A percentile compares a stretch with the other conserved stretches of the same genome.
Conservation (phyloP, 1,140 invertebrate genomes). For the Drosophila kikkawai region DNA sequence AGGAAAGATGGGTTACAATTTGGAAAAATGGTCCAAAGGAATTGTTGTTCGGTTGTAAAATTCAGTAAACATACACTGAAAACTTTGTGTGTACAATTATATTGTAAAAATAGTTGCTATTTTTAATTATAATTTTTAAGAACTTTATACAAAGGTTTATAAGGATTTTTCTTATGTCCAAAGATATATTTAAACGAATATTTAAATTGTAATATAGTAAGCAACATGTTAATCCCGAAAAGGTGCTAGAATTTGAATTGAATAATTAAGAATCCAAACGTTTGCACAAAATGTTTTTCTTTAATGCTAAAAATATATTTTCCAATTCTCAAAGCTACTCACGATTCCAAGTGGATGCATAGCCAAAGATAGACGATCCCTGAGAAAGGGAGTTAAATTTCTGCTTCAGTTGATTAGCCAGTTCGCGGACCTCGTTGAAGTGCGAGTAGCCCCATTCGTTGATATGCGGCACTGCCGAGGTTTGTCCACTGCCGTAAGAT, state of each 20-base stretch:
- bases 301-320: not conserved
- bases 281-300: not conserved
- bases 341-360: slow-evolving; percentile 60
- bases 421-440: slow-evolving; percentile 63
- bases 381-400: slow-evolving; percentile 70
- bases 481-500: slow-evolving; percentile 35
- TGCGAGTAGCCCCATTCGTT: slow-evolving; percentile 66
- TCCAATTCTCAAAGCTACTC: slow-evolving; percentile 20
- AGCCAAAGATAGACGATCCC: slow-evolving; percentile 38
- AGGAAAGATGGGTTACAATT: not conserved
- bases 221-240: no score
- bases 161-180: no score
- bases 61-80: no score
- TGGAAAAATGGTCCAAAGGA: not conserved
- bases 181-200: no score
- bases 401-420: slow-evolving; percentile 70
- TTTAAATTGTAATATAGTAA: no score
- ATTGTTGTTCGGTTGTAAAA: no score
- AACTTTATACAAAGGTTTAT: no score
- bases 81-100: no score
- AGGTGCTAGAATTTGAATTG: no score
- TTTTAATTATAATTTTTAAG: no score
- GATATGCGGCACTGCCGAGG: slow-evolving; percentile 31
- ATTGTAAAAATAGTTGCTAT: no score
- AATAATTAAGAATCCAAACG: no score